Evolutionary conservation across 2,888 invertebrate species (phyloP).

Genomic region (Polydrusus cervinus): DNA sequence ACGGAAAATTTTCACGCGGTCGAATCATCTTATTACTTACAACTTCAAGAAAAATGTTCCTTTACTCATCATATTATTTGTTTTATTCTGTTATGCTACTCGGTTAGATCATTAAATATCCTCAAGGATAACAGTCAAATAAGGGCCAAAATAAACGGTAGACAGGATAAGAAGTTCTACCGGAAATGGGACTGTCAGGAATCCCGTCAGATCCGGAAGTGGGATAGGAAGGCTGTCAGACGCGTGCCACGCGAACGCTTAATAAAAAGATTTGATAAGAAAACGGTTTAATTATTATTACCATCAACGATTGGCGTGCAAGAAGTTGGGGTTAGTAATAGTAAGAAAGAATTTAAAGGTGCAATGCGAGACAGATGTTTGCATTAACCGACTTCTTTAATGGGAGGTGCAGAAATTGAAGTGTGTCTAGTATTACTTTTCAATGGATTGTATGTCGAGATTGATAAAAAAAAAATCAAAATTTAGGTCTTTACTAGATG

Average conservation of each 20-base stretch:
- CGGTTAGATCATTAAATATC: background rate
- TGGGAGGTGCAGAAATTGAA: slow-evolving; percentile 18
- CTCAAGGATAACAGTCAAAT: slow-evolving; percentile 40
- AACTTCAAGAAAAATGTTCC: too few relatives aligned
- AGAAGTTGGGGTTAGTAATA: slow-evolving; percentile 46
- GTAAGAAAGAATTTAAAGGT: slow-evolving; percentile 49
- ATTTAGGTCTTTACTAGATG: too few relatives aligned
- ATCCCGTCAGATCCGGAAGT: slow-evolving; percentile 61
- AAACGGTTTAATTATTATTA: slow-evolving; percentile 50
- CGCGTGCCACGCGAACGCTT: slow-evolving; percentile 63
- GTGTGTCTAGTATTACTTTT: background rate
- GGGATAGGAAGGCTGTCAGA: slow-evolving; percentile 65
- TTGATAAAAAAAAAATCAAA: too few relatives aligned
- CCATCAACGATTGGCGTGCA: background rate
- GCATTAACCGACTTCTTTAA: slow-evolving; percentile 50
- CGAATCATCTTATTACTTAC: too few relatives aligned
- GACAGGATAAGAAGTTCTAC: slow-evolving; percentile 62
- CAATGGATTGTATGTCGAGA: background rate
- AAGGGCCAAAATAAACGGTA: slow-evolving; percentile 57
- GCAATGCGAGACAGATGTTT: slow-evolving; percentile 55
- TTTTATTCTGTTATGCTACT: slow-evolving; percentile 2
- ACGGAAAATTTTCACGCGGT: too few relatives aligned
- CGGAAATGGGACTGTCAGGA: slow-evolving; percentile 68
- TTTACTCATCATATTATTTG: background rate
- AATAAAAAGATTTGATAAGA: slow-evolving; percentile 60